Conservation (phyloP, 2,888 invertebrate species). For the Xestia c-nigrum region DNA sequence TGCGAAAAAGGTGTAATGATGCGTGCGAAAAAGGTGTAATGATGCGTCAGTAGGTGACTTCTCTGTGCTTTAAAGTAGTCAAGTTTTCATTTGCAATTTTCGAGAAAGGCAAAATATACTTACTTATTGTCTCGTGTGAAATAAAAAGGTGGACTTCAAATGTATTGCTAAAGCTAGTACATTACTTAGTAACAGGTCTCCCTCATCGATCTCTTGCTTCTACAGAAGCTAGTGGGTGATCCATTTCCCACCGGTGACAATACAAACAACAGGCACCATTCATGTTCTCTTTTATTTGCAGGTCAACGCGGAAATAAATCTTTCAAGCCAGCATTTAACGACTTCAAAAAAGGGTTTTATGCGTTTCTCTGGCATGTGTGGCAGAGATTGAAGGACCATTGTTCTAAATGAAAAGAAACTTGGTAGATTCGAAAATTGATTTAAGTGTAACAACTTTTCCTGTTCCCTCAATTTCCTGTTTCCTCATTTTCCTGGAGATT, state of each 20-base stretch:
- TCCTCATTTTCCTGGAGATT: neutral
- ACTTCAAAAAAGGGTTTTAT: neutral
- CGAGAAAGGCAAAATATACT: neutral
- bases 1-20: too few relatives aligned
- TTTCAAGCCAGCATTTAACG: conserved; percentile 17
- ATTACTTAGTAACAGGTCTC: conserved; percentile 29
- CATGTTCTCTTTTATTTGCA: conserved; percentile 48
- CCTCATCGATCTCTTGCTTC: conserved; percentile 47
- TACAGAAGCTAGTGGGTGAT: conserved; percentile 38
- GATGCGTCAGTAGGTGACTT: too few relatives aligned
- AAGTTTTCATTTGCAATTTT: neutral
- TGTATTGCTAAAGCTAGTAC: conserved; percentile 12
- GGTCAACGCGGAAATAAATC: conserved; percentile 50
- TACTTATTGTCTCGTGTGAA: neutral
- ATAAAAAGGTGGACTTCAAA: conserved; percentile 26
- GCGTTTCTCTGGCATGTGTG: conserved; percentile 13
- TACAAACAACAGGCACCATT: conserved; percentile 46
- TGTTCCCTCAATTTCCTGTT: neutral
- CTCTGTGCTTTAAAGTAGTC: neutral
- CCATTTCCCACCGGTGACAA: conserved; percentile 57
- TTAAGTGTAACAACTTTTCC: neutral
- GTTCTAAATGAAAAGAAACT: neutral
- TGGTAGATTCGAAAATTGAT: neutral
- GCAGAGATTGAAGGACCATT: neutral
- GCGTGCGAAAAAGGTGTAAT: too few relatives aligned